These are phyloP conservation scores for Galago senegalensis DNA, from an alignment of 2,797 vertebrate genomes.

Conservation along the genomic window DNA sequence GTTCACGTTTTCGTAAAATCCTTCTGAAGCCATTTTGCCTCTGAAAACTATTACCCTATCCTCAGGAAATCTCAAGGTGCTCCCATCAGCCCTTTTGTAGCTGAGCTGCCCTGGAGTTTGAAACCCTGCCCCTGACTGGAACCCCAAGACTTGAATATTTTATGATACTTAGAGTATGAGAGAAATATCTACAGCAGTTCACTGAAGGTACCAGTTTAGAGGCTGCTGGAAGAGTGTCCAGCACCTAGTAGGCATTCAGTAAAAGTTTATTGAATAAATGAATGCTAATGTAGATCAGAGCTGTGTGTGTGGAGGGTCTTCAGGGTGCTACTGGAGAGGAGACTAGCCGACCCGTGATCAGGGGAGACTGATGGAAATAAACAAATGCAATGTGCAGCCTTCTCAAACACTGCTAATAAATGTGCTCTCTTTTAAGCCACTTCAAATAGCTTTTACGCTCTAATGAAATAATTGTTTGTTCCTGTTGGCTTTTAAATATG, in stretches of 20 bases:
- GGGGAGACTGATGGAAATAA: background rate
- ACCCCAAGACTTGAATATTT: background rate
- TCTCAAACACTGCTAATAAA: constrained; percentile 15
- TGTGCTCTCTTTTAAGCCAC: background rate
- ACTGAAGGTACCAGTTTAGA: background rate
- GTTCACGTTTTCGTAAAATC: constrained; percentile 14
- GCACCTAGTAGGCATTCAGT: background rate
- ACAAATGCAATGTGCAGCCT: background rate
- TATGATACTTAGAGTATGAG: background rate
- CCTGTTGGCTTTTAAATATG: constrained; percentile 14
- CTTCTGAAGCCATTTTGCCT: constrained; percentile 2
- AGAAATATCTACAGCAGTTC: background rate
- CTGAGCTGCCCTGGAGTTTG: background rate
- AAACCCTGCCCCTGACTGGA: background rate
- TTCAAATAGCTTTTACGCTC: background rate
- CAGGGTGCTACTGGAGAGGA: background rate
- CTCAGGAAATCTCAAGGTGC: background rate
- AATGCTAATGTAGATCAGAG: background rate
- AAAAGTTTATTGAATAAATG: background rate
- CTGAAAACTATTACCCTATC: background rate
- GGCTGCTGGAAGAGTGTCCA: background rate
- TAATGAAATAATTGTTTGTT: constrained; percentile 40
- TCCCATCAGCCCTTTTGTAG: background rate
- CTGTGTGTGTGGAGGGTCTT: background rate
- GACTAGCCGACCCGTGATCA: background rate